Conservation (phyloP, 2,888 invertebrate genomes). For the Campoplex capitator region DNA sequence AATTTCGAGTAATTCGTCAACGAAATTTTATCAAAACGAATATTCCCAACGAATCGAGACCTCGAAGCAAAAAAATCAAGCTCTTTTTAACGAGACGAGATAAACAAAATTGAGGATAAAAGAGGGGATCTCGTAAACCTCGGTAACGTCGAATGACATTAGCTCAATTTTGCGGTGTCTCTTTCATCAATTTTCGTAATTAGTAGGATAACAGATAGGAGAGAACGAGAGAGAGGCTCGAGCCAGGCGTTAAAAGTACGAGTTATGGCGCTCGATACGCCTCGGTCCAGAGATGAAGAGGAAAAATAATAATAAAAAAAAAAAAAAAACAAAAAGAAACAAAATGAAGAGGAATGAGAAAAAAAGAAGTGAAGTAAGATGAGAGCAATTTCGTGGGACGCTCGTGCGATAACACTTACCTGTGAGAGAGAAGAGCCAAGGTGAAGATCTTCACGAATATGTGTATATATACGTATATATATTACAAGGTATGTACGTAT, state of each 20-base stretch:
- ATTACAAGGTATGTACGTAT: slow-evolving; percentile 3
- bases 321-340: neutral
- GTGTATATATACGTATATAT: neutral
- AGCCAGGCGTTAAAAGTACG: slow-evolving; percentile 24
- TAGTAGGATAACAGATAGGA: slow-evolving; percentile 55
- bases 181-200: slow-evolving; percentile 55
- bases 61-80: too few species aligned
- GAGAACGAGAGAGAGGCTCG: neutral
- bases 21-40: neutral
- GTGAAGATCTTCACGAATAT: slow-evolving; percentile 33
- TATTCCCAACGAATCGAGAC: too few species aligned
- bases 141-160: neutral
- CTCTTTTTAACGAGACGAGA: too few species aligned
- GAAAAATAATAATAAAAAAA: too few species aligned
- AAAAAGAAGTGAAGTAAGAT: slow-evolving; percentile 4
- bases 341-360: neutral
- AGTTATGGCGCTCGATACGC: slow-evolving; percentile 33
- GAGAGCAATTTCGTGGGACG: slow-evolving; percentile 53
- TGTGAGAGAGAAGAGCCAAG: slow-evolving; percentile 21
- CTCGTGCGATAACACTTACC: slow-evolving; percentile 61
- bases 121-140: neutral
- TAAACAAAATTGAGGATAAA: neutral
- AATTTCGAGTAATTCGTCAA: neutral
- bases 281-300: slow-evolving; percentile 45
- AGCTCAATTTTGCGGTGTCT: neutral